Evolutionary conservation across 2,113 vertebrate species (phyloP), one percentile per base, ranked within the genome.

Genomic region (Tamias sibiricus): DNA sequence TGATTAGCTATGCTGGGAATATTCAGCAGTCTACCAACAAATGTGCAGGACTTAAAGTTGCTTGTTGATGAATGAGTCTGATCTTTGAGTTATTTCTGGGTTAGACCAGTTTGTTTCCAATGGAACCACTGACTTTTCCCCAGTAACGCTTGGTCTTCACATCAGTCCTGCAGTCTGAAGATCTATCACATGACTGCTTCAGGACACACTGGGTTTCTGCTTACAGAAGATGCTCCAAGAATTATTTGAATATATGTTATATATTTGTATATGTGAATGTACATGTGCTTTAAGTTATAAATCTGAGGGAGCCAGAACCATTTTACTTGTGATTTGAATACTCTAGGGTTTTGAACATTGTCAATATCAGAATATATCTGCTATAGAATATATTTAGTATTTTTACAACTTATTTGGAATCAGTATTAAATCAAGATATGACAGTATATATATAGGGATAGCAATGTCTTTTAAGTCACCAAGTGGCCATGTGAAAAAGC

Each of bases 271-370:
- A 17, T 64, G 26, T 87, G 54, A 59, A 59, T 32, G 16, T 14
- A 20, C 37, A 35, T 42, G 4, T 16, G 20, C 24, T 71, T 82
- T 49, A 49, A 59, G 14, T 85, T 96, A 30, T 40, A 94, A 62
- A 90, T 92, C 40, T 20, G 8, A 88, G 54, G 35, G 32, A 52
- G 6, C 10, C 88, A 37, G 64, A 32, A 59, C 0, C 10, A 86
- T 86, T 94, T 54, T 69, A 68, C 52, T 71, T 76, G 32, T 83
- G 30, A 88, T 62, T 84, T 96, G 88, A 97, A 82, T 80, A 87
- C 95, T 68, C n/a, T 90, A 97, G 95, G 89, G 49, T 97, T 74
- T 84, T 96, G 91, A 97, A 94, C 74, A 94, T 84, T 97, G 94
- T 52, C 90, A 97, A 94, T 40, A 92, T 85, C 68, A 94, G 95